Percentiles rank a stretch among this genome's conserved stretches.
Conservation (phyloP, 2,888 invertebrate genomes). For the Ptychoptera albimana region DNA sequence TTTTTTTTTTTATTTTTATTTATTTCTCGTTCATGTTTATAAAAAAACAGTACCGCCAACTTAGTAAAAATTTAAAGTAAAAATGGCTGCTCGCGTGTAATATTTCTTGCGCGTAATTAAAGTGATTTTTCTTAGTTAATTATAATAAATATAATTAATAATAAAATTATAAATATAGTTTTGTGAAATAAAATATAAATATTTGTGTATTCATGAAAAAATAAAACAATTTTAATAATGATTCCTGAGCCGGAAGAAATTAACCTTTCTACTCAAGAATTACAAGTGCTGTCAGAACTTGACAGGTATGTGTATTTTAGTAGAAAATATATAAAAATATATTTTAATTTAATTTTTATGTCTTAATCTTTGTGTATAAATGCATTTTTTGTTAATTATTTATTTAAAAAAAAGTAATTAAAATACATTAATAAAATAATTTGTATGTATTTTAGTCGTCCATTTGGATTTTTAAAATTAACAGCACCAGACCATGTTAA, state of each 20-base stretch:
- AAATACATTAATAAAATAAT: constrained; percentile 8
- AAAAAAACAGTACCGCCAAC: too few relatives aligned
- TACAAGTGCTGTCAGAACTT: constrained; percentile 72
- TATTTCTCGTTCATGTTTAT: too few relatives aligned
- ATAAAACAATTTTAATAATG: constrained; percentile 20
- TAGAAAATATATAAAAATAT: too few relatives aligned
- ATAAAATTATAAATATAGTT: too few relatives aligned
- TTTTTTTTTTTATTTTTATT: too few relatives aligned
- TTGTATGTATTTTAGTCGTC: constrained; percentile 65
- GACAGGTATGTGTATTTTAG: constrained; percentile 47
- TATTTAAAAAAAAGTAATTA: constrained; percentile 1
- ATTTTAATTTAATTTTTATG: background rate
- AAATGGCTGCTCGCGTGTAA: constrained; percentile 4
- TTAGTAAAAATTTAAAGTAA: background rate
- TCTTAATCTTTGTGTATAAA: background rate
- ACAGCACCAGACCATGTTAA: constrained; percentile 64
- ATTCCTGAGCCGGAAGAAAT: constrained; percentile 47
- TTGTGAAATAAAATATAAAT: too few relatives aligned
- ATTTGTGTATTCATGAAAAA: too few relatives aligned
- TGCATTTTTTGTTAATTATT: background rate
- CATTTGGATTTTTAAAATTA: constrained; percentile 78
- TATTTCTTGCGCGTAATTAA: background rate
- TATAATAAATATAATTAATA: too few relatives aligned
- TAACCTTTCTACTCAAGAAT: constrained; percentile 64
- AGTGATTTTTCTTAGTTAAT: background rate